A percentile compares a stretch with the other conserved stretches of the same genome.
phyloP scores from a whole-genome alignment of 2,113 vertebrate genomes.

The Gadus macrocephalus region DNA sequence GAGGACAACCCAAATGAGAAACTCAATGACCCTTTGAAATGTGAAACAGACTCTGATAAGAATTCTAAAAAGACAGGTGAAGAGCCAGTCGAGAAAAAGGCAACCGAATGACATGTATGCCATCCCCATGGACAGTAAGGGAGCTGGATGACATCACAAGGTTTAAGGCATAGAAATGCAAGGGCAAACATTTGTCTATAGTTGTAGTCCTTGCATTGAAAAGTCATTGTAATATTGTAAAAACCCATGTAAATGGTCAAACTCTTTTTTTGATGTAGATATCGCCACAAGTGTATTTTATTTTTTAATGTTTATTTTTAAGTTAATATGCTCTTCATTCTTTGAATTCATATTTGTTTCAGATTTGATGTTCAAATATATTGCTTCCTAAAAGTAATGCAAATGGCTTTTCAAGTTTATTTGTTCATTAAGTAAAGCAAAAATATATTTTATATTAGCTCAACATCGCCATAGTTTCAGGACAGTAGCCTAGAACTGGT shows the following conservation, averaged over 20 bases:
- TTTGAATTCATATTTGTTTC: conserved; percentile 3
- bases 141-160: conserved; percentile 17
- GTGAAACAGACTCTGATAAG: conserved; percentile 34
- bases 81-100: conserved; percentile 50
- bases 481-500: conserved; percentile 13
- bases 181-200: conserved; percentile 10
- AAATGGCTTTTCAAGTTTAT: conserved; percentile 20
- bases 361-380: conserved; percentile 6
- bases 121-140: conserved; percentile 40
- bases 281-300: neutral
- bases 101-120: conserved; percentile 52
- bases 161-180: neutral
- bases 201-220: neutral
- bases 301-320: conserved; percentile 22
- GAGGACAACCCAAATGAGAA: conserved; percentile 39
- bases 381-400: conserved; percentile 3
- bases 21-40: conserved; percentile 40
- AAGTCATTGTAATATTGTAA: too few species aligned
- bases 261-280: neutral
- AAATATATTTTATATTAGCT: conserved; percentile 27
- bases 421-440: conserved; percentile 23
- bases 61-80: conserved; percentile 59
- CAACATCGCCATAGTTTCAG: conserved; percentile 23
- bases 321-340: conserved; percentile 27
- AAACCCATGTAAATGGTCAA: too few species aligned